Conservation (phyloP, 1,140 invertebrate genomes). For the Episyrphus balteatus region DNA sequence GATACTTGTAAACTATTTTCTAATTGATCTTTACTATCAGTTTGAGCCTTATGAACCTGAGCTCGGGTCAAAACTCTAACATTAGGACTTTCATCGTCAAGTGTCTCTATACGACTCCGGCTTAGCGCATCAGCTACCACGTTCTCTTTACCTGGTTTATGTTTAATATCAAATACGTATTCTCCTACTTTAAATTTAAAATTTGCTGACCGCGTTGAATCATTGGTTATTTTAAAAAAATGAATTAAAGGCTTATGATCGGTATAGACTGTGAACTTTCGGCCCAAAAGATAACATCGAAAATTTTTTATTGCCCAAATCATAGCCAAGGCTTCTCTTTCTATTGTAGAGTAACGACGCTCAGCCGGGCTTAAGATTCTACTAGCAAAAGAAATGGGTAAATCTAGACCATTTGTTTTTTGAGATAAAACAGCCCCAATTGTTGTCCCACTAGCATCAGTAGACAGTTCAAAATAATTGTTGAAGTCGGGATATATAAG, state of each 20-base stretch:
- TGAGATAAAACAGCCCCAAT: conserved; percentile 23
- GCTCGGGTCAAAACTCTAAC: too few relatives aligned
- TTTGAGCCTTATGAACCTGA: too few relatives aligned
- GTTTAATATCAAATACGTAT: conserved; percentile 21
- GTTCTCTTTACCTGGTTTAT: conserved; percentile 14
- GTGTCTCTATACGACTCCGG: too few relatives aligned
- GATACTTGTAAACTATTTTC: too few relatives aligned
- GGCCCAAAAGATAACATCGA: conserved; percentile 14
- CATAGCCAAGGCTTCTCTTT: conserved; percentile 38
- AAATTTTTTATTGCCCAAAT: conserved; percentile 30
- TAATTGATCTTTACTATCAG: too few relatives aligned
- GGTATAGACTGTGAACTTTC: conserved; percentile 2
- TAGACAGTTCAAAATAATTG: conserved; percentile 6
- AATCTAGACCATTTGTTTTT: conserved; percentile 12
- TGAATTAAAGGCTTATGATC: conserved; percentile 35
- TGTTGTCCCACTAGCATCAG: conserved; percentile 18
- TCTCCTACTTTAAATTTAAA: conserved; percentile 8
- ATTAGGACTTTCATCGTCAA: too few relatives aligned
- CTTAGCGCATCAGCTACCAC: conserved; percentile 9
- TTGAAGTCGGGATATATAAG: conserved; percentile 28
- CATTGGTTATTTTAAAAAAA: conserved; percentile 26
- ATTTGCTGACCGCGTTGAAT: conserved; percentile 17
- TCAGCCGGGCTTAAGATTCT: conserved; percentile 26
- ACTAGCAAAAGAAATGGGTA: conserved; percentile 25
- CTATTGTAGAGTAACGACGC: conserved; percentile 31